phyloP scores from a whole-genome alignment of 2,797 vertebrate genomes.

The Spinus olivaceus region DNA sequence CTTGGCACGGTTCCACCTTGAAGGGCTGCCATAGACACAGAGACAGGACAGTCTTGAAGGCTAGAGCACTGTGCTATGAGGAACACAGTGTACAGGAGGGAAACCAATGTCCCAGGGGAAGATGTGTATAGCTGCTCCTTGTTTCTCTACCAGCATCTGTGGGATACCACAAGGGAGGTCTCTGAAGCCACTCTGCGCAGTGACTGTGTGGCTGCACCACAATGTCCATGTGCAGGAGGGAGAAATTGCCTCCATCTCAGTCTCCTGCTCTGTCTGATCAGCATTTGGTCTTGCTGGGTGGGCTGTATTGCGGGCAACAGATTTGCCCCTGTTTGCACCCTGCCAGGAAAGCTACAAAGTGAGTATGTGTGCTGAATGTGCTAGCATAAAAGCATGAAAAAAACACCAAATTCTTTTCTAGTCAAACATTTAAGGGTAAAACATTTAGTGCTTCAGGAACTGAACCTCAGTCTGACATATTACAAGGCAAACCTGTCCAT shows the following conservation, averaged over 20 bases:
- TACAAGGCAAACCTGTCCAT: not conserved
- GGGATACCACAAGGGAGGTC: not conserved
- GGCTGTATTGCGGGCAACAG: not conserved
- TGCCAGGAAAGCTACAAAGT: not conserved
- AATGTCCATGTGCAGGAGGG: not conserved
- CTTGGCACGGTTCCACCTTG: not conserved
- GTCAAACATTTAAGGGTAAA: not conserved
- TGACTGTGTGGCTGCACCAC: not conserved
- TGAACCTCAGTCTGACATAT: not conserved
- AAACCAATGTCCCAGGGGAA: not conserved
- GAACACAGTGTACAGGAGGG: not conserved
- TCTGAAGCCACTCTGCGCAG: not conserved
- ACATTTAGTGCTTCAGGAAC: not conserved
- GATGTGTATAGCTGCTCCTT: not conserved
- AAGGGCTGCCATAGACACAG: not conserved
- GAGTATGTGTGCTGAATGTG: not conserved
- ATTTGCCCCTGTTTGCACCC: not conserved
- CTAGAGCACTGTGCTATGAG: not conserved
- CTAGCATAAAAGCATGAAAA: not conserved
- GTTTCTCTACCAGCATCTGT: not conserved
- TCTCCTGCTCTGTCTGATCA: not conserved
- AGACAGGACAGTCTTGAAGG: not conserved
- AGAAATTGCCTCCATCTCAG: not conserved
- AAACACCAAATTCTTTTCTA: not conserved
- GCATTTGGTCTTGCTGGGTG: not conserved